These are phyloP conservation scores for Chlorospingus semifuscus DNA, from an alignment of 2,797 vertebrate genomes.

Conservation along the genomic window DNA sequence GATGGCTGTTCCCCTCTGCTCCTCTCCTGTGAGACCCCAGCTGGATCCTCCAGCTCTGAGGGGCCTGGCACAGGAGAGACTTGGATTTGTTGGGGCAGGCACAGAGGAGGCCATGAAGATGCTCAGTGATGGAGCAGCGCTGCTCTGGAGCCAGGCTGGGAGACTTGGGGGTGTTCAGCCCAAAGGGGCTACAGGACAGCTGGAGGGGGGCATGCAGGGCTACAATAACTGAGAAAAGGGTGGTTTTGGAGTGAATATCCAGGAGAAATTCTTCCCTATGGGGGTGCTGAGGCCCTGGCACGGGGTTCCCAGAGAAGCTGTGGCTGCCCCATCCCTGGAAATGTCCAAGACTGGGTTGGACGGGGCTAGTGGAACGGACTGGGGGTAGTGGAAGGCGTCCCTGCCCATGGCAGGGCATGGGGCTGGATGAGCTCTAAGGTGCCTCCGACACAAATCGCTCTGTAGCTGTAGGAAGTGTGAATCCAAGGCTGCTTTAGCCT, in stretches of 20 bases:
- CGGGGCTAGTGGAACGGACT: background rate
- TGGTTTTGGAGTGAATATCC: fast-evolving
- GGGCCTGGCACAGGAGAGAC: fast-evolving
- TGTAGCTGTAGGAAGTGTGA: fast-evolving
- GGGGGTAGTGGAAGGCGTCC: background rate
- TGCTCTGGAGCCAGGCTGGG: background rate
- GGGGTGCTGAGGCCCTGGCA: background rate
- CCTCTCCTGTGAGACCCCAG: background rate
- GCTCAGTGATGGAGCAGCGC: background rate
- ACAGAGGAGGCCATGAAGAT: background rate
- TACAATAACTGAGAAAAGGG: background rate
- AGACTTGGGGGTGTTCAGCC: background rate
- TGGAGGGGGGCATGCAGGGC: background rate
- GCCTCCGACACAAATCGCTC: background rate
- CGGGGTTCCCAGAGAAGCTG: background rate
- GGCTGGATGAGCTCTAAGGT: background rate
- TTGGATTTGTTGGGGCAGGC: background rate
- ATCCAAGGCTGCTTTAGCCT: background rate
- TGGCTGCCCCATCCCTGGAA: background rate
- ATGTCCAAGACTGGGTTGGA: fast-evolving
- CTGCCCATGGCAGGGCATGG: background rate
- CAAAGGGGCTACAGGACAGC: background rate
- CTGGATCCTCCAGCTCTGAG: background rate
- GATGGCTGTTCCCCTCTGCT: background rate
- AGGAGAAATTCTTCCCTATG: background rate